phyloP scores from a whole-genome alignment of 2,797 vertebrate genomes.

The Limosa lapponica region DNA sequence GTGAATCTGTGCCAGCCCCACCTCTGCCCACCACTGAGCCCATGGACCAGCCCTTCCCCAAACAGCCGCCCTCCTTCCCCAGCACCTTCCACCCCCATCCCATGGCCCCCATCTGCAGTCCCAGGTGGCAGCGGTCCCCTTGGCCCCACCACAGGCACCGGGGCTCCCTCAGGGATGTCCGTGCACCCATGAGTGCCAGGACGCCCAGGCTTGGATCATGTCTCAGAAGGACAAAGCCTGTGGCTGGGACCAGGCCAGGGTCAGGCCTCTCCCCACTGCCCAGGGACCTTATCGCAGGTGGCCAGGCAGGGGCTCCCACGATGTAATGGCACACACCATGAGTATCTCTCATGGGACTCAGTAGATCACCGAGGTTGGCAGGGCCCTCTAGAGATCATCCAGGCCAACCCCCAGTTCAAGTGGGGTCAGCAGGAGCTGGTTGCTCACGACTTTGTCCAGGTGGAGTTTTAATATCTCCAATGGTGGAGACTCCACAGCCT shows the following conservation, averaged over 20 bases:
- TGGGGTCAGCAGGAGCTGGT: background rate
- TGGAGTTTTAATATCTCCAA: background rate
- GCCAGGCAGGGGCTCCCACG: background rate
- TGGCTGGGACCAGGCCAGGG: too few relatives aligned
- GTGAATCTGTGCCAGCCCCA: background rate
- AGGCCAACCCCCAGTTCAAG: background rate
- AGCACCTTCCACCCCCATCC: too few relatives aligned
- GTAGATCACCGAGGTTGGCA: background rate
- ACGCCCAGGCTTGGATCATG: rapidly evolving
- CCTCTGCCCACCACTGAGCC: background rate
- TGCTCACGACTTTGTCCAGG: background rate
- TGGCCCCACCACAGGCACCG: background rate
- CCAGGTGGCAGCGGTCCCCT: too few relatives aligned
- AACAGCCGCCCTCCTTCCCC: background rate
- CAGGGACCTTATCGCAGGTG: background rate
- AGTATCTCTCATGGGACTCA: background rate
- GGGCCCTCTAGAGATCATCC: background rate
- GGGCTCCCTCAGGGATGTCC: background rate
- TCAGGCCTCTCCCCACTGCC: background rate
- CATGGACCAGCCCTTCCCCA: background rate
- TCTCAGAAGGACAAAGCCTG: background rate
- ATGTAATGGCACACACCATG: background rate
- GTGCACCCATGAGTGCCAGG: rapidly evolving
- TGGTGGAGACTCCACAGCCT: background rate
- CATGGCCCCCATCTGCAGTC: background rate